phyloP scores from a whole-genome alignment of 2,888 invertebrate genomes.

The Drosophila suboccidentalis region DNA sequence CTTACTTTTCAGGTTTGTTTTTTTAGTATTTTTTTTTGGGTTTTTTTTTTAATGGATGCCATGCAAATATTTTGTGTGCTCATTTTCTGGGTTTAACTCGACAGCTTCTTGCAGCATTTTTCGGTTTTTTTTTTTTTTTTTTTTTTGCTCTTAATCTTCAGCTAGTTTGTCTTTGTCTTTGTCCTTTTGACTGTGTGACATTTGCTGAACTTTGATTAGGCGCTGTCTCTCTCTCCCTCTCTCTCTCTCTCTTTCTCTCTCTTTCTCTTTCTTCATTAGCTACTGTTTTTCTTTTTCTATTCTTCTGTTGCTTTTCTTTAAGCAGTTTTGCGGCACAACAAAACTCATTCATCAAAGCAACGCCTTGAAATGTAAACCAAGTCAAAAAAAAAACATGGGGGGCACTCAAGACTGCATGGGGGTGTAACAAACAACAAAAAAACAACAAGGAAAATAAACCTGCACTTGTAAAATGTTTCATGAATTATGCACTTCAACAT shows the following conservation, averaged over 20 bases:
- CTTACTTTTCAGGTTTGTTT: neutral
- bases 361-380: conserved; percentile 34
- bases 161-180: conserved; percentile 37
- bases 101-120: conserved; percentile 17
- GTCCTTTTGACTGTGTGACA: conserved; percentile 36
- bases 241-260: conserved; percentile 5
- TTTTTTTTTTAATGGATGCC: conserved; percentile 10
- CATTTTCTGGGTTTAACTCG: conserved; percentile 38
- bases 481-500: conserved; percentile 63
- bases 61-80: conserved; percentile 53
- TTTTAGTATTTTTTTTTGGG: too few species aligned
- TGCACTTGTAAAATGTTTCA: conserved; percentile 46
- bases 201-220: conserved; percentile 62
- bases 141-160: conserved; percentile 31
- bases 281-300: neutral
- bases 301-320: conserved; percentile 5
- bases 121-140: conserved; percentile 12
- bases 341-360: conserved; percentile 59
- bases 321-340: conserved; percentile 21
- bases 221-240: conserved; percentile 20
- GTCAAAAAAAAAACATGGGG: neutral
- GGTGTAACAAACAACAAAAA: neutral
- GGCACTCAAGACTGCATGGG: conserved; percentile 1
- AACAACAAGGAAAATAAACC: neutral
- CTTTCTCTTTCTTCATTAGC: neutral